Conservation (phyloP, 2,888 invertebrate genomes). For the Agrochola macilenta region DNA sequence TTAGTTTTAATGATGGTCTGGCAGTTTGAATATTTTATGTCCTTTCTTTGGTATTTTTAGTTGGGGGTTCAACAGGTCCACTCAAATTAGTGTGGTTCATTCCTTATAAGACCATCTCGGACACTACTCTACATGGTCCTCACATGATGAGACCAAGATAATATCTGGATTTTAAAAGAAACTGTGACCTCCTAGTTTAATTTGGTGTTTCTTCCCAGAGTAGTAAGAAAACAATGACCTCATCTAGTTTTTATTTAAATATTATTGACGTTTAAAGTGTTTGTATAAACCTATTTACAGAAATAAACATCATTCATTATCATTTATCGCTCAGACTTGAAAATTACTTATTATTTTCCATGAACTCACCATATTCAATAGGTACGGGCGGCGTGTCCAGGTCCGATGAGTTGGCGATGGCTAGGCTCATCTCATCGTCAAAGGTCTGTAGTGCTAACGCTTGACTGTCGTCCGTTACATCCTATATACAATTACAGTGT, state of each 20-base stretch:
- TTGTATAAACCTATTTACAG: neutral
- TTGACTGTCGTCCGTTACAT: slow-evolving; percentile 72
- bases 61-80: no score
- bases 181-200: neutral
- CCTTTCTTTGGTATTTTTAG: neutral
- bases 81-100: no score
- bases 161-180: no score
- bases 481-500: slow-evolving; percentile 57
- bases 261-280: neutral
- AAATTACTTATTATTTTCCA: neutral
- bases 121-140: no score
- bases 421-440: slow-evolving; percentile 75
- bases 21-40: neutral
- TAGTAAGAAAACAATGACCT: neutral
- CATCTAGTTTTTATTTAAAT: neutral
- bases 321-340: neutral
- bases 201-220: neutral
- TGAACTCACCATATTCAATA: slow-evolving; percentile 74
- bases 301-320: neutral
- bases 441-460: slow-evolving; percentile 77
- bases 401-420: slow-evolving; percentile 68
- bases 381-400: slow-evolving; percentile 73
- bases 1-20: neutral
- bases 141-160: no score
- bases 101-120: no score